These are phyloP conservation scores for Cyclargus thomasi DNA, from an alignment of 1,140 invertebrate genomes.

Conservation along the genomic window DNA sequence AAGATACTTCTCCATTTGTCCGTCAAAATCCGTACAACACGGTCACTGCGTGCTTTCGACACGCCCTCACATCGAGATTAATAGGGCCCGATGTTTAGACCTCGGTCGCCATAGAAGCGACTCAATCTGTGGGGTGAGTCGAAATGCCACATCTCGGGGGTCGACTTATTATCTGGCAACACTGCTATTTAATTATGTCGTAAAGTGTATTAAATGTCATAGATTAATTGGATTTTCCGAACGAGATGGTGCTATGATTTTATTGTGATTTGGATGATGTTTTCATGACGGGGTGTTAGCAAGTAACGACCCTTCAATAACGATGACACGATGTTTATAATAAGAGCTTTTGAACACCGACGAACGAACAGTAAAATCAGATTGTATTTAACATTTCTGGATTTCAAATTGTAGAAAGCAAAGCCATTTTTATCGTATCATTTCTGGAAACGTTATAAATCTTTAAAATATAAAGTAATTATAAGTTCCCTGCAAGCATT, in stretches of 20 bases:
- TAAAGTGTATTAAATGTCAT: conserved; percentile 42
- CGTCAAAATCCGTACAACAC: neutral
- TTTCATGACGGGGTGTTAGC: neutral
- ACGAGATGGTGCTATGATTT: conserved; percentile 22
- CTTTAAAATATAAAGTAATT: no score
- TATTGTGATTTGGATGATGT: neutral
- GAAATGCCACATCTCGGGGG: conserved; percentile 70
- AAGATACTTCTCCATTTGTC: neutral
- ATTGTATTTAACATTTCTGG: no score
- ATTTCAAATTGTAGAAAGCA: no score
- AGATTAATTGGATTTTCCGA: conserved; percentile 43
- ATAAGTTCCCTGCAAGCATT: no score
- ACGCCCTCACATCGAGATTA: conserved; percentile 64
- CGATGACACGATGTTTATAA: no score
- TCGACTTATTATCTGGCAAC: conserved; percentile 55
- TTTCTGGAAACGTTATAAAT: no score
- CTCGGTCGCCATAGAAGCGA: conserved; percentile 56
- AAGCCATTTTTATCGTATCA: no score
- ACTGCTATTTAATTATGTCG: conserved; percentile 44
- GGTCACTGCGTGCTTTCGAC: conserved; percentile 34
- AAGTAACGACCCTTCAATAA: no score
- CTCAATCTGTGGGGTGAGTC: conserved; percentile 45
- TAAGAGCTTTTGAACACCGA: no score
- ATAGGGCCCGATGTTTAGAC: conserved; percentile 64
- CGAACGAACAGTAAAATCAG: no score